Evolutionary conservation across 2,113 vertebrate genomes (phyloP), one percentile per base, ranked within the genome.

Genomic region (Periophthalmus modestus): DNA sequence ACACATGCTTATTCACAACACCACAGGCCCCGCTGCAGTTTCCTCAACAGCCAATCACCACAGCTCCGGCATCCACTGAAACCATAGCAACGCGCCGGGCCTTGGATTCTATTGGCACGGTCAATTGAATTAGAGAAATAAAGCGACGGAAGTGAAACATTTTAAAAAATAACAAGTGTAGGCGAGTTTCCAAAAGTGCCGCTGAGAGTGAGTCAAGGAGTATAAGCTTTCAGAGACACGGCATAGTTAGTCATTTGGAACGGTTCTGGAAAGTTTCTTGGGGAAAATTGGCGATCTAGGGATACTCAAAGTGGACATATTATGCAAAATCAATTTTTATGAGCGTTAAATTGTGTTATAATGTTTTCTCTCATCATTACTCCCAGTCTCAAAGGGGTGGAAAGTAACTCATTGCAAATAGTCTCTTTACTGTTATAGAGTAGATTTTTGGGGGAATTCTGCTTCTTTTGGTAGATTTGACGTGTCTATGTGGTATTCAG

Each of bases 31-130:
- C 72, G 79, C 80, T n/a, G 57, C 24, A 76, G 73, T 84, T 78
- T 85, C 84, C 83, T 80, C 78, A 71, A 78, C 80, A 87, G 80
- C 89, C 85, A 90, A 91, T 91, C 87, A 86, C 75, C 59, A 75
- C 50, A 36, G 66, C 76, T 63, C 69, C 69, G 79, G 82, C 83
- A 88, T 87, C 81, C 82, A 77, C 72, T 58, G 86, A 71, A 90
- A 87, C 90, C 91, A 91, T 92, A 77, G 91, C 89, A 92, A 92
- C 91, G 24, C 23, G 18, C 15, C 46, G 79, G 76, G 85, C 88
- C 83, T 86, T 88, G 90, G 73, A 74, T 83, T 78, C 85, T 84
- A 86, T 82, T 91, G 86, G 84, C 86, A 82, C 75, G 74, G 83
- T 85, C 74, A 82, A 82, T 69, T n/a, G 52, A 82, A 69, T 79